Evolutionary conservation across 2,888 invertebrate species (phyloP), one percentile per base, ranked within the genome.

Genomic region (Pardosa pseudoannulata): DNA sequence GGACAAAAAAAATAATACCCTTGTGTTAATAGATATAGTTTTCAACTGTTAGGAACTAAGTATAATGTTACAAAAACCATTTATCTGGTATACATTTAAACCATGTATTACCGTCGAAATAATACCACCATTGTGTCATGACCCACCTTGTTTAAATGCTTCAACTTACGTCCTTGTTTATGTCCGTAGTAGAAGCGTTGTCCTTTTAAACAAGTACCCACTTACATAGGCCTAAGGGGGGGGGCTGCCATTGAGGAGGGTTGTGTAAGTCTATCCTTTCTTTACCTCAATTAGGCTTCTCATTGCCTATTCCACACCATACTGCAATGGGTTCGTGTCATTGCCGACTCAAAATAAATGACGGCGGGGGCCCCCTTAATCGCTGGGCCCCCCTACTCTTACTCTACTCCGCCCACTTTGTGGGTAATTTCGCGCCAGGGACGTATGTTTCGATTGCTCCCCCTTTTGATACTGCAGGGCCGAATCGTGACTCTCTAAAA

Each of bases 291-390:
- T 76, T 76, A 67, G 29, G 16, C 68, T 13, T 39, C 71, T 86
- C 79, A 86, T 86, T 79, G 85, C 36, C 27, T 56, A 86, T 86
- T 56, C 85, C 62, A 68, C 72, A 70, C 79, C 85, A 86, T 29
- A 74, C 74, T 74, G 39, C 46, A 83, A 79, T 75, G 39, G n/a
- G 41, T 75, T 62, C 79, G 85, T 86, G 85, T 86, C 85, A 86
- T 79, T 86, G 79, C 74, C 41, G 79, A 79, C 79, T 86, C 79
- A 74, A 32, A 75, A 39, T 68, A 56, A 70, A 70, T 62, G 56
- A 62, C 50, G 46, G 68, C 68, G 16, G 41, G 41, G 41, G 23
- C 41, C 70, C 56, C 56, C 23, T 56, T 74, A 74, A 74, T 56
- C 41, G 56, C 64, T 65, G 80, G 80, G 62, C 73, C 75, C 82